Evolutionary conservation across 2,113 vertebrate species (phyloP), one percentile per base, ranked within the genome.

Genomic region (Anoura caudifer): DNA sequence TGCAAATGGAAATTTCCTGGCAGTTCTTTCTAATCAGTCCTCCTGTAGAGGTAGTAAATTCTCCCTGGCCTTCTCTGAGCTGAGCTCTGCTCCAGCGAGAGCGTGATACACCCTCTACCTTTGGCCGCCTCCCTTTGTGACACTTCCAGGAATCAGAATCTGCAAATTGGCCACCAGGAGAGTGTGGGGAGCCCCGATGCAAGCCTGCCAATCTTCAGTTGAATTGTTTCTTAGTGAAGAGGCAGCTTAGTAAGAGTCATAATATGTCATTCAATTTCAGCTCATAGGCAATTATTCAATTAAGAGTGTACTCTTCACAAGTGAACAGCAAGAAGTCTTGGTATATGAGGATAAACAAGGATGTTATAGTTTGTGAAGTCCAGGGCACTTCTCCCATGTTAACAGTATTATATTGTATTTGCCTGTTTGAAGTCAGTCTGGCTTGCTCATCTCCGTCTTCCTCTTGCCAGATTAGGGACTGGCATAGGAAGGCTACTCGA

Each of bases 1-100:
- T 94, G 93, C 91, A 96, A 87, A 97, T 97, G 38, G 75, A 90
- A 80, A 77, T 54, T 59, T 59, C 82, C 88, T 91, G 91, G 70
- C 63, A 89, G 73, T 84, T 93, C 88, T 90, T 88, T 52, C 86
- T 67, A 72, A 80, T 97, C 88, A 43, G 14, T 97, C 83, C 59
- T 63, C 87, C 82, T 93, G 67, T 47, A 2, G 54, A 85, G 90
- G 88, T 38, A 67, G 77, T 88, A 75, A 95, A 94, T 94, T 87
- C 77, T 92, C 67, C 50, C 92, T 54, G 77, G 85, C 65, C 79
- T 82, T 80, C 50, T 85, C 63, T 94, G 80, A 3, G 31, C 79
- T 52, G 92, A 31, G 47, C 81, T 88, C 36, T n/a, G 41, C 67
- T 94, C 14, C 14, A 31, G 13, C 14, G 10, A 33, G 54, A 85